Percentiles rank a stretch among this genome's conserved stretches.
These are phyloP conservation scores for Siderastrea radians DNA, from an alignment of 92 coral and sea anemone genomes.

Conservation along the genomic window DNA sequence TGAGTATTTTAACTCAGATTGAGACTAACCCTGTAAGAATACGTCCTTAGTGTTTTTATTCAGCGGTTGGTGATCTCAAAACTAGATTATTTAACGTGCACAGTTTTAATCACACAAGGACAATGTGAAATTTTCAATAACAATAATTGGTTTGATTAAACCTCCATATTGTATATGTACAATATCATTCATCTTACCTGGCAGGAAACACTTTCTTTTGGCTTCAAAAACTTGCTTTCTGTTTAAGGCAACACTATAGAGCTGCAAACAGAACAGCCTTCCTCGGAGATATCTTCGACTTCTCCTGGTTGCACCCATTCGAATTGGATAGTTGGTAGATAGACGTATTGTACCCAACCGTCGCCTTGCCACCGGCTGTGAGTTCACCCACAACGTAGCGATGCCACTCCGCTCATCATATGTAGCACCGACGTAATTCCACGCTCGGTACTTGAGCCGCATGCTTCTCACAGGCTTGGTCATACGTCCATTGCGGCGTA, in stretches of 20 bases:
- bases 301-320: conserved; percentile 69
- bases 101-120: no score
- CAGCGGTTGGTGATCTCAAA: no score
- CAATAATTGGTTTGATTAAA: not conserved
- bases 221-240: conserved; percentile 54
- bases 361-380: conserved; percentile 51
- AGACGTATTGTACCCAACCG: conserved; percentile 67
- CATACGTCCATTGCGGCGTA: conserved; percentile 44
- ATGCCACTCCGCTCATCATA: conserved; percentile 71
- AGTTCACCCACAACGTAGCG: conserved; percentile 70
- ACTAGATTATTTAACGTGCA: no score
- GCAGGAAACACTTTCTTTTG: conserved; percentile 69
- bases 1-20: no score
- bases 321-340: conserved; percentile 72
- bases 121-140: not conserved
- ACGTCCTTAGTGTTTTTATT: no score
- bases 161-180: no score
- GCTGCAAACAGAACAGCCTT: conserved; percentile 78
- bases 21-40: no score
- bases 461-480: conserved; percentile 50
- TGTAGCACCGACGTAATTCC: conserved; percentile 84
- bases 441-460: conserved; percentile 55
- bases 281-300: conserved; percentile 72
- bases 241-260: conserved; percentile 61
- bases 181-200: conserved; percentile 34